Conservation (phyloP, 2,113 vertebrate genomes). For the Epinephelus moara region DNA sequence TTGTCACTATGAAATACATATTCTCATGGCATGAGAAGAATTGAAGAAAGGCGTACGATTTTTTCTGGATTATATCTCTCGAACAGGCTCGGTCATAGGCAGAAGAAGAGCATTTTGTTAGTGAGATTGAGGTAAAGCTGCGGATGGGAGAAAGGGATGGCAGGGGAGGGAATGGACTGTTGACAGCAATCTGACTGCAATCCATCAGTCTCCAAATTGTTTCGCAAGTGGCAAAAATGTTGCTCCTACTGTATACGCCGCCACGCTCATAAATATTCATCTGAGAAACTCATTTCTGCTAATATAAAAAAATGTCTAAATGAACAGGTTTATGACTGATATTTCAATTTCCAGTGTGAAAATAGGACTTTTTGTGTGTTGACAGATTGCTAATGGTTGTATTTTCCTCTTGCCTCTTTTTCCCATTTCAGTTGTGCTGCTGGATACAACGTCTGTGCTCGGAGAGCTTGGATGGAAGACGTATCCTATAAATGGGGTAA, state of each 20-base stretch:
- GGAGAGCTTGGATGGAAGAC: constrained; percentile 97
- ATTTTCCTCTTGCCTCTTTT: constrained; percentile 50
- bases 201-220: constrained; percentile 76
- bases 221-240: constrained; percentile 49
- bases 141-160: constrained; percentile 32
- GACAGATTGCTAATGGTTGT: constrained; percentile 65
- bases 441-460: constrained; percentile 93
- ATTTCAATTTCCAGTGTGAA: constrained; percentile 68
- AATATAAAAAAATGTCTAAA: constrained; percentile 61
- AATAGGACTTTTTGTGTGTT: constrained; percentile 58
- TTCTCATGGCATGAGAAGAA: not conserved
- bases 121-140: constrained; percentile 38
- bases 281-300: constrained; percentile 57
- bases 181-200: constrained; percentile 79
- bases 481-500: constrained; percentile 96
- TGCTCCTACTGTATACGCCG: constrained; percentile 26
- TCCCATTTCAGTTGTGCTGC: constrained; percentile 90
- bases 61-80: constrained; percentile 34
- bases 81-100: constrained; percentile 13
- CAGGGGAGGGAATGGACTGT: constrained; percentile 63
- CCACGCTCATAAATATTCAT: constrained; percentile 72
- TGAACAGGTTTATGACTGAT: constrained; percentile 66
- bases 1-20: constrained; percentile 14
- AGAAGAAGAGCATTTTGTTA: constrained; percentile 41
- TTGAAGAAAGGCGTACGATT: constrained; percentile 1